A percentile compares a stretch with the other conserved stretches of the same genome.
These are phyloP conservation scores for Maniola jurtina DNA, from an alignment of 1,140 invertebrate genomes.

Conservation along the genomic window DNA sequence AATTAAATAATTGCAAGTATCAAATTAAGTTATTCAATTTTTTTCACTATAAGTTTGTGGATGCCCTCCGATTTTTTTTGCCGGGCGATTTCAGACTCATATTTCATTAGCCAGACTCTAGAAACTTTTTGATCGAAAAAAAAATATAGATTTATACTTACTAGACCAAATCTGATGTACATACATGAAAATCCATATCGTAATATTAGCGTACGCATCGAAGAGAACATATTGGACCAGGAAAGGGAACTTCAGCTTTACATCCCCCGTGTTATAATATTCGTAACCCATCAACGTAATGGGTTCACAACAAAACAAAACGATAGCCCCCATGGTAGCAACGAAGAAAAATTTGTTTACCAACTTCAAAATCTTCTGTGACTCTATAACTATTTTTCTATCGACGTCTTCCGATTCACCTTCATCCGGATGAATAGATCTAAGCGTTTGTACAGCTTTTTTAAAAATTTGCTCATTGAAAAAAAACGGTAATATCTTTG, in stretches of 20 bases:
- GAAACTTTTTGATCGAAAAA: no score
- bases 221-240: constrained; percentile 45
- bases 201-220: constrained; percentile 31
- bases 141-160: no score
- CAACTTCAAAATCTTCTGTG: constrained; percentile 28
- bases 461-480: constrained; percentile 30
- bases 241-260: constrained; percentile 41
- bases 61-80: no score
- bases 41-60: no score
- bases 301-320: constrained; percentile 31
- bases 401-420: constrained; percentile 8
- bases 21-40: no score
- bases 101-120: no score
- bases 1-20: no score
- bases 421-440: constrained; percentile 32
- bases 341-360: constrained; percentile 22
- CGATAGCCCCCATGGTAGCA: constrained; percentile 12
- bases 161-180: constrained; percentile 53
- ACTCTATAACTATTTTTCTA: constrained; percentile 17
- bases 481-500: constrained; percentile 35
- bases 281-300: constrained; percentile 36
- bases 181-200: constrained; percentile 44
- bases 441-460: constrained; percentile 33
- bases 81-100: no score
- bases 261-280: constrained; percentile 34